Evolutionary conservation across 2,888 invertebrate genomes (phyloP).

Genomic region (Zelleria hepariella): DNA sequence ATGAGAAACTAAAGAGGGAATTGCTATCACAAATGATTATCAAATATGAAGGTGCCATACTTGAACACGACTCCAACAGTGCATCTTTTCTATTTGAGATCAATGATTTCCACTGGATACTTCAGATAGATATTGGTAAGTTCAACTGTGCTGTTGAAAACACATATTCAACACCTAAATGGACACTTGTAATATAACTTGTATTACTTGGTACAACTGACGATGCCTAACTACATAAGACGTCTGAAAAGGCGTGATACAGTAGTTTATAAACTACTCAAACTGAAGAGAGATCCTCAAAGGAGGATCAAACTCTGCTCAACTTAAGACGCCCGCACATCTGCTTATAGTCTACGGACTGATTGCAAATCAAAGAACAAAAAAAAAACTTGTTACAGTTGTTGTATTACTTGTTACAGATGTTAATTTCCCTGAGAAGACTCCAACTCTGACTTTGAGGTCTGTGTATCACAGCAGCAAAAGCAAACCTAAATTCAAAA

Average conservation of each 20-base stretch:
- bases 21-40: conserved; percentile 59
- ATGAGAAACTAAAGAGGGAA: conserved; percentile 58
- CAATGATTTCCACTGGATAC: conserved; percentile 75
- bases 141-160: conserved; percentile 3
- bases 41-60: conserved; percentile 60
- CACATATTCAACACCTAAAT: too few species aligned
- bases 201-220: too few species aligned
- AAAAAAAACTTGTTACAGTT: too few species aligned
- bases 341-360: too few species aligned
- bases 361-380: too few species aligned
- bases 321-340: too few species aligned
- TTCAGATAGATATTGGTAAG: conserved; percentile 70
- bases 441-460: conserved; percentile 62
- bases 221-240: too few species aligned
- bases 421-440: conserved; percentile 67
- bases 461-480: conserved; percentile 71
- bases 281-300: too few species aligned
- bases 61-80: conserved; percentile 60
- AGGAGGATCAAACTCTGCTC: too few species aligned
- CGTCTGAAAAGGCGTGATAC: too few species aligned
- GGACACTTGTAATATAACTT: too few species aligned
- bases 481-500: conserved; percentile 57
- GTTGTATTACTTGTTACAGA: conserved; percentile 30
- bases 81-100: conserved; percentile 74
- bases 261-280: too few species aligned